Evolutionary conservation across 2,797 vertebrate species (phyloP), one percentile per base, ranked within the genome.

Genomic region (Pipistrellus kuhlii): DNA sequence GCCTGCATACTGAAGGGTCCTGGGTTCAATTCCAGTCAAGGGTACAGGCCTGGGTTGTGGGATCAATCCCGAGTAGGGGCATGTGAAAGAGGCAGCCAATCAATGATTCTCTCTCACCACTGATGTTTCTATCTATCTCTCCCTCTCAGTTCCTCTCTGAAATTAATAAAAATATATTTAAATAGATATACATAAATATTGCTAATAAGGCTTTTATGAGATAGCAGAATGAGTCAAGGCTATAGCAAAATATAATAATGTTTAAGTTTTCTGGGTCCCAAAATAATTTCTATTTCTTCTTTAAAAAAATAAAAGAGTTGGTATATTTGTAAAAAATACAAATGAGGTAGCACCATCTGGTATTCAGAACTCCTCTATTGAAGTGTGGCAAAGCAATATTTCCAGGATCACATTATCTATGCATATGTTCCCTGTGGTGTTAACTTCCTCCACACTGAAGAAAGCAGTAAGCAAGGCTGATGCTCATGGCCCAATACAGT

Each of bases 331-430:
- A 80, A 88, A 95, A 62, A 95, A 77, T 62, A 89, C 20, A 76
- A 94, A 93, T 69, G 80, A 93, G 25, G 55, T 71, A 72, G 35
- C 57, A 84, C 88, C 80, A 91, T 96, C 93, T 96, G 86, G 48
- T 88, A 77, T 91, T 87, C 51, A 80, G 82, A 86, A 64, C n/a
- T 89, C 62, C 64, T 73, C 55, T 91, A 68, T 88, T 64, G 38
- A 72, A 71, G 48, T 64, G 27, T 78, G n/a, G 48, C 41, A 75
- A 69, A 90, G 69, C 32, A 59, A 18, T 83, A 83, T 73, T 87
- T 95, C 53, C 71, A 90, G 55, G 71, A 25, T 64, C 80, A 88
- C 77, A 76, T 32, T 27, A 46, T 93, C 66, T 44, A 41, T 23
- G 81, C 20, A 9, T 15, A 35, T 44, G 32, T 21, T 78, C 48